Evolutionary conservation across 2,888 invertebrate species (phyloP), one percentile per base, ranked within the genome.

Genomic region (Xanthostigma xanthostigma): DNA sequence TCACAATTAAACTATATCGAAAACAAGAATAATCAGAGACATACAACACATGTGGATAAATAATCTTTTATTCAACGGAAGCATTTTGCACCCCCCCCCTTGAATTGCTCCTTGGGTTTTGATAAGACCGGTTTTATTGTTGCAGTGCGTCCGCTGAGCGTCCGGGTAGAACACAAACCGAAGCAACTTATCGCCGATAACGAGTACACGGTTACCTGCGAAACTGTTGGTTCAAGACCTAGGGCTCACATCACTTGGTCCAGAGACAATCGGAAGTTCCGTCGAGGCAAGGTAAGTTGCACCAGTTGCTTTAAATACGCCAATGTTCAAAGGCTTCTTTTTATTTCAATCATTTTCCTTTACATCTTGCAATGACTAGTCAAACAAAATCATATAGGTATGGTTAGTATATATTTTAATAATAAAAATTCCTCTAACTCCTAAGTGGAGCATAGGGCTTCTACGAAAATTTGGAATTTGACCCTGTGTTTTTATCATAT

Each of bases 201-300:
- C 62, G 81, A 83, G 60, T 84, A 88, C 62, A 81, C 79, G 59
- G 72, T 92, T 57, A 78, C 79, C 50, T 93, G 92, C 67, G 81
- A 84, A 62, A 83, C 87, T 44, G 76, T 79, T 56, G 92, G 92
- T 41, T 92, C 92, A 49, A 78, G 91, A 59, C 91, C 92, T 33
- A 81, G 83, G 55, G 90, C 92, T 36, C 78, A 81, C 57, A 79
- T 92, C 60, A 78, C 81, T 49, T 92, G 91, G 92, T 81, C 79
- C 62, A 82, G 87, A 63, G 89, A 85, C 62, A 84, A 83, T 66
- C 72, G 80, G 55, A 78, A 78, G 59, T 84, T 90, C 66, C 78
- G 79, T 56, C 74, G 80, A 58, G 86, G 83, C 63, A 80, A 79
- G 78, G 88, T 87, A 69, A 72, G 36, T 42, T 27, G 4, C 40